Base-by-base conservation (phyloP, 2,888 invertebrate genomes). In the Cosmia trapezina region DNA sequence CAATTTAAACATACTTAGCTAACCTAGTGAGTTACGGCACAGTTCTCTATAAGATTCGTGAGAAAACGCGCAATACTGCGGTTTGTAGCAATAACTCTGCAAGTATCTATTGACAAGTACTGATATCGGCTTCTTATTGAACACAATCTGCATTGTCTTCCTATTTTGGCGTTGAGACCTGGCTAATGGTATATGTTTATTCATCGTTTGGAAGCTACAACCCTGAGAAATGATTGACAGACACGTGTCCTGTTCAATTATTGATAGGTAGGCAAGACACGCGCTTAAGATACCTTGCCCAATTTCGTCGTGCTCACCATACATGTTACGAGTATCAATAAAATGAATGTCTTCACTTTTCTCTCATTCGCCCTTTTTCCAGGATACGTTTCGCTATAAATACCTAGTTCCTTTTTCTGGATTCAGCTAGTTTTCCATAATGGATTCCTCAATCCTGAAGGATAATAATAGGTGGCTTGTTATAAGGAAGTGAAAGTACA, bases 21-120 rank as follows among this genome's bases (percentile, higher is more conserved):
- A 64, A 76, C 78, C 59, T 17, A 78, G 56, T 65, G 41, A 33
- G 12, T 57, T 77, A 76, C 63, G 59, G 56, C 75, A 83, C 33
- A 68, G 63, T 78, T 78, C 62, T 61, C 54, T 53, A 17, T 69
- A 75, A 72, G 76, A 76, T 83, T 83, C 89, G 88, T 89, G 88
- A 86, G 89, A 88, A 83, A 74, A 86, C 88, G 78, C 80, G 84
- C 86, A 86, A 86, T 56, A 64, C 47, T 78, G 83, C 59, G 83
- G 85, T 82, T 81, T 75, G 67, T 57, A 49, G n/a, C 76, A 76
- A 61, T 73, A 72, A 41, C 51, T 43, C 51, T 68, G 51, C 76
- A 60, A 73, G 57, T 75, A 76, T 43, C 28, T 70, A 73, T 70
- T 71, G 69, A 62, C 59, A n/a, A 62, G 60, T 62, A 65, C 47